phyloP scores from a whole-genome alignment of 2,888 invertebrate species.

The Drosophila robusta region DNA sequence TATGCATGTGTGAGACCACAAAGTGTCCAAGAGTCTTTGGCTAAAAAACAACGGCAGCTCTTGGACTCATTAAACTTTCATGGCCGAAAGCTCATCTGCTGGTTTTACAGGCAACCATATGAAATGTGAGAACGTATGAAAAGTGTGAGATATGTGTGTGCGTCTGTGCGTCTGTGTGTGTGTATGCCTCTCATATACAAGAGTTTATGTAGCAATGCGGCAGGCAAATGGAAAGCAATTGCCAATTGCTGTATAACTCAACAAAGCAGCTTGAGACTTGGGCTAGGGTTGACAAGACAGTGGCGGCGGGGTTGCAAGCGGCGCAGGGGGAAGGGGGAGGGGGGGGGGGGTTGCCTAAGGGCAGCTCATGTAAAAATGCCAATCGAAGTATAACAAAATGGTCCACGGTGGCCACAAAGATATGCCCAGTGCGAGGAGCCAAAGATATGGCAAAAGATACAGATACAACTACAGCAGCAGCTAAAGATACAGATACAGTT shows the following conservation, averaged over 20 bases:
- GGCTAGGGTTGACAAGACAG: constrained; percentile 6
- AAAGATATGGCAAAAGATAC: constrained; percentile 26
- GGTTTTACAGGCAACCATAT: constrained; percentile 36
- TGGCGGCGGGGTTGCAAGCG: no score
- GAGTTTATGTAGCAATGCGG: constrained; percentile 56
- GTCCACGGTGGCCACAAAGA: constrained; percentile 35
- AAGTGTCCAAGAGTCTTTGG: constrained; percentile 35
- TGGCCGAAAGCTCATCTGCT: constrained; percentile 63
- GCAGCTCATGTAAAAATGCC: constrained; percentile 36
- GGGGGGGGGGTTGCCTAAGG: neutral
- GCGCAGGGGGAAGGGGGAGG: no score
- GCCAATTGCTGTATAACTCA: constrained; percentile 60
- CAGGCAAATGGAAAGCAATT: constrained; percentile 67
- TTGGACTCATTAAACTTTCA: constrained; percentile 68
- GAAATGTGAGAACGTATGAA: constrained; percentile 36
- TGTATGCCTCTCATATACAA: constrained; percentile 15
- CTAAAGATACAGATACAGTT: constrained; percentile 16
- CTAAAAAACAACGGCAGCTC: constrained; percentile 22
- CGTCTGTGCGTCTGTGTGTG: constrained; percentile 14
- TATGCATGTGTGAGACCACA: constrained; percentile 40
- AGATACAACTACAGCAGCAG: constrained; percentile 21
- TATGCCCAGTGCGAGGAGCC: constrained; percentile 18
- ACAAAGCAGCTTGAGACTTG: constrained; percentile 31
- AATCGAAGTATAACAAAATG: constrained; percentile 50
- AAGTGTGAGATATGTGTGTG: constrained; percentile 19